Evolutionary conservation across 2,113 vertebrate species (phyloP).

Genomic region (Morphnarchus princeps): DNA sequence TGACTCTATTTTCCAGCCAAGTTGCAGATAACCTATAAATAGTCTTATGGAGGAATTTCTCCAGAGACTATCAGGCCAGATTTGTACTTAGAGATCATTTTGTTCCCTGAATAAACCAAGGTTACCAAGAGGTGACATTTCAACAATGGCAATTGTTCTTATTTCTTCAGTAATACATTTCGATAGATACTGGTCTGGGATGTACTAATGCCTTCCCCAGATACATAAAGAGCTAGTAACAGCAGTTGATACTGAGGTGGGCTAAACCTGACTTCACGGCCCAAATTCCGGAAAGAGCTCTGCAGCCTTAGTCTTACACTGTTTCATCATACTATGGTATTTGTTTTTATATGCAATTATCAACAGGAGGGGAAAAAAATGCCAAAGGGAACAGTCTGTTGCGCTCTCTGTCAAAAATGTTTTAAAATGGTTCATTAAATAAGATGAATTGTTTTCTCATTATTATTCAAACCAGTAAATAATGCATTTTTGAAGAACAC

Average conservation of each 20-base stretch:
- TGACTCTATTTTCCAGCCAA: slow-evolving; percentile 37
- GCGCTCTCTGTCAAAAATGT: slow-evolving; percentile 46
- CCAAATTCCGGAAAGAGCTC: not conserved
- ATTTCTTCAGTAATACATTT: not conserved
- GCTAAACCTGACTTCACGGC: not conserved
- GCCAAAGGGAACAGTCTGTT: slow-evolving; percentile 21
- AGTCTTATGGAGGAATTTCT: slow-evolving; percentile 32
- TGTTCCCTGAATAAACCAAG: slow-evolving; percentile 35
- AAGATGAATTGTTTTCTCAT: slow-evolving; percentile 64
- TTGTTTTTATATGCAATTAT: not conserved
- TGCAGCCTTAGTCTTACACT: not conserved
- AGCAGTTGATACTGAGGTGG: not conserved
- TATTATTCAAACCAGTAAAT: slow-evolving; percentile 65
- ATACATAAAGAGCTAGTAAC: not conserved
- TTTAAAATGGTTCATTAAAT: slow-evolving; percentile 65
- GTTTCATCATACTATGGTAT: not conserved
- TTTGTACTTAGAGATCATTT: slow-evolving; percentile 36
- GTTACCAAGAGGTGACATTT: slow-evolving; percentile 37
- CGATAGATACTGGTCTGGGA: not conserved
- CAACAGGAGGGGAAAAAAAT: not conserved
- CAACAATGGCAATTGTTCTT: not conserved
- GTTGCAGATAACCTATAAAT: slow-evolving; percentile 56
- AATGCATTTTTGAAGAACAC: slow-evolving; percentile 62
- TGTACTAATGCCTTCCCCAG: not conserved
- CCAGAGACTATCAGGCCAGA: slow-evolving; percentile 18